Base-by-base conservation (phyloP, 2,797 vertebrate species). In the Lutjanus campechanus region DNA sequence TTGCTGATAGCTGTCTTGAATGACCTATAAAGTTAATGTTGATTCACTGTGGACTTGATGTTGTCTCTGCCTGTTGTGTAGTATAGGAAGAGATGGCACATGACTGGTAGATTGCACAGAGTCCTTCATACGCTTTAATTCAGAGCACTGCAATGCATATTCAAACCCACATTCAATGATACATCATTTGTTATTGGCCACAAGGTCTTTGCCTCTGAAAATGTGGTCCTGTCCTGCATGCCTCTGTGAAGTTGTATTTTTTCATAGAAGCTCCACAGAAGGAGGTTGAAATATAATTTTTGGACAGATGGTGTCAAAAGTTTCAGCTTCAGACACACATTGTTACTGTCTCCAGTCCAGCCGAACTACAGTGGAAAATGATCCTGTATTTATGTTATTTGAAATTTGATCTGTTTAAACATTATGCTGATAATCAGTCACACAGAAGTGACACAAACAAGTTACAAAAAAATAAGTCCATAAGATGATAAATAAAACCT, bases 191-290 rank as follows among this genome's bases (percentile, higher is more conserved):
- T 69, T 54, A 51, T 40, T 8, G 13, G 19, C 9, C 47, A n/a
- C 58, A 22, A 46, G 41, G 20, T 66, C 20, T 41, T 65, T 60
- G 41, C 17, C 9, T 59, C 46, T 65, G 29, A 16, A 74, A 65
- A 53, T 55, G 62, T 67, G 36, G 16, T 20, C 13, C 36, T 64
- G 0, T 55, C 49, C 63, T 36, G 29, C 29, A 5, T 36, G 29
- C 29, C 29, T 43, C 11, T 49, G 40, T 20, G 20, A 25, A 50
- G 36, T 22, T 17, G 1, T 29, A 13, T 43, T 55, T 73, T 58
- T 6, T 66, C 15, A 50, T 16, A 7, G 20, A 36, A 7, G 4
- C 25, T 25, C 1, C 12, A 36, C 44, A 46, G 58, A 49, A 8
- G 11, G 7, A 53, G 5, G 11, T 54, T 53, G 6, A 8, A 19